Evolutionary conservation across 2,888 invertebrate genomes (phyloP), one percentile per base, ranked within the genome.

Genomic region (Celastrina argiolus): DNA sequence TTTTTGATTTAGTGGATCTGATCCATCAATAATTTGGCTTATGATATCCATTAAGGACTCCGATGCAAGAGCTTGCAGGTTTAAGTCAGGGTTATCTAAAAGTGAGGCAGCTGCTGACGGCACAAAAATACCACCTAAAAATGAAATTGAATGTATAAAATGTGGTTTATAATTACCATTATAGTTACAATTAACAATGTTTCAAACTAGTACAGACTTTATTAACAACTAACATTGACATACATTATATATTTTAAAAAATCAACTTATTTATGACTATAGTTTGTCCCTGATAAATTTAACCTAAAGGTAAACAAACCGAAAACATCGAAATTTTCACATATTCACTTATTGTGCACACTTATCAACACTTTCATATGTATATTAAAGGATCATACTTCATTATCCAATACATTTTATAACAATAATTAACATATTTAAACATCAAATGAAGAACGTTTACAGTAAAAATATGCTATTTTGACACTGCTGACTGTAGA

Each of bases 21-120:
- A 87, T 34, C 92, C 92, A 71, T 92, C 92, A 6, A 91, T 84
- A 74, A 93, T 92, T 82, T 92, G 92, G 63, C 86, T 87, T 70
- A 94, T 82, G 61, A 94, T 89, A 79, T 95, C 95, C 92, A 94
- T 93, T 59, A 96, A 80, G 64, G 94, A 93, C 80, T 94, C 93
- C 39, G 94, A 93, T 66, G 93, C 92, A 65, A 95, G 80, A 75
- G 94, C 93, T 70, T 86, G 87, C 81, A 79, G 87, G 82, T 78
- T 83, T 72, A 87, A 75, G 77, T 82, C 85, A 76, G 89, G 91
- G 74, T 89, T 92, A 79, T 92, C 93, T 70, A 92, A 84, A 72
- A 93, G 84, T 66, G 92, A 87, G 58, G 84, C 87, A 58, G 93
- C 93, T 64, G 93, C 92, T 70, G 92, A 91, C 71, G 92, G 92